Evolutionary conservation across 2,888 invertebrate genomes (phyloP).

Genomic region (Pammene aurita): DNA sequence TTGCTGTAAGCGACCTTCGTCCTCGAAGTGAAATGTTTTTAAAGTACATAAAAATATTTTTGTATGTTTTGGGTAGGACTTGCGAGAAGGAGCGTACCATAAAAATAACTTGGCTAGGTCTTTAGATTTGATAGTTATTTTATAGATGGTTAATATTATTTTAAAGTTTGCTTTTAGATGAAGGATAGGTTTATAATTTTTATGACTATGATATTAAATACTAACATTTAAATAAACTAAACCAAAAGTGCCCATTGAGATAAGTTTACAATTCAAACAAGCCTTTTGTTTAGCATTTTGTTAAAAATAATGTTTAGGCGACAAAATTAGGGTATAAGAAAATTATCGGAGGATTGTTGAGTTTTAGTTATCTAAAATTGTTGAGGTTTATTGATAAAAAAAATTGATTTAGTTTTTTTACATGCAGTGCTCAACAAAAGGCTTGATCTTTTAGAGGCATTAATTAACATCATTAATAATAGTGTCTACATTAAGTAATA

Average conservation of each 20-base stretch:
- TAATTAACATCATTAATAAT: constrained; percentile 81
- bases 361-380: constrained; percentile 81
- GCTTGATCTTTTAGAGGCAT: constrained; percentile 80
- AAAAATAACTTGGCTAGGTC: constrained; percentile 75
- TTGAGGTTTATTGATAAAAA: constrained; percentile 75
- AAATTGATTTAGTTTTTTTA: constrained; percentile 74
- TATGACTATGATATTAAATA: constrained; percentile 80
- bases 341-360: constrained; percentile 79
- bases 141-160: constrained; percentile 79
- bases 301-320: constrained; percentile 80
- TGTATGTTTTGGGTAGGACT: constrained; percentile 78
- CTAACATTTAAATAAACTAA: constrained; percentile 79
- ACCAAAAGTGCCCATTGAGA: constrained; percentile 85
- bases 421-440: constrained; percentile 73
- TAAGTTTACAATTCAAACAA: constrained; percentile 80
- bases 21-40: constrained; percentile 64
- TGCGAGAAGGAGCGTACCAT: constrained; percentile 72
- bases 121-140: constrained; percentile 81
- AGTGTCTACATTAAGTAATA: constrained; percentile 78
- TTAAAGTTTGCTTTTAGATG: constrained; percentile 80
- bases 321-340: constrained; percentile 80
- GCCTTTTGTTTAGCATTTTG: constrained; percentile 79
- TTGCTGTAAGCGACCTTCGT: constrained; percentile 56
- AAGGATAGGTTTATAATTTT: constrained; percentile 80
- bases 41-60: constrained; percentile 82